These are phyloP conservation scores for Mesoligia furuncula DNA, from an alignment of 2,888 invertebrate genomes.

Conservation along the genomic window DNA sequence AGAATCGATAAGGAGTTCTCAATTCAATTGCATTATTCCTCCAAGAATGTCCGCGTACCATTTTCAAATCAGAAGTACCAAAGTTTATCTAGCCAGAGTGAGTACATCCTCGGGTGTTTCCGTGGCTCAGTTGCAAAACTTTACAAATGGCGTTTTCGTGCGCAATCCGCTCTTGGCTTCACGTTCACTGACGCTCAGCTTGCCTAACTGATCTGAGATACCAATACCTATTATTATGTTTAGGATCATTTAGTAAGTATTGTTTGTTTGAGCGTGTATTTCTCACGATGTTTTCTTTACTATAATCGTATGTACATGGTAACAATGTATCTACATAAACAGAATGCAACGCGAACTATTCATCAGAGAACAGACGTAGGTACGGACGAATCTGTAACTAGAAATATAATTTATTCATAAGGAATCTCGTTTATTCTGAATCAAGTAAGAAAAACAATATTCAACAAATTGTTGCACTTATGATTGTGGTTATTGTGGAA, in stretches of 20 bases:
- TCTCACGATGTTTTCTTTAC: constrained; percentile 46
- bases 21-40: constrained; percentile 7
- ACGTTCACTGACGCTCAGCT: constrained; percentile 59
- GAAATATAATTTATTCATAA: not conserved
- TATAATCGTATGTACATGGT: not conserved
- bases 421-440: not conserved
- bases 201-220: constrained; percentile 59
- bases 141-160: constrained; percentile 59
- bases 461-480: not conserved
- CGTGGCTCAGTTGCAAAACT: constrained; percentile 55
- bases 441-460: not conserved
- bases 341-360: not conserved
- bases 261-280: constrained; percentile 48
- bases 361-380: not conserved
- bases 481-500: not conserved
- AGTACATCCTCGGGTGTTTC: constrained; percentile 49
- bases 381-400: not conserved
- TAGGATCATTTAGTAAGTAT: constrained; percentile 53
- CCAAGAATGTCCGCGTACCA: constrained; percentile 9
- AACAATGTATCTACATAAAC: not conserved
- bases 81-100: constrained; percentile 28
- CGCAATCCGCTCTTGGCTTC: constrained; percentile 51
- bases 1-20: constrained; percentile 19
- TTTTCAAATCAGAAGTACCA: constrained; percentile 28
- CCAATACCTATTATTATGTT: constrained; percentile 56